Evolutionary conservation across 2,797 vertebrate genomes (phyloP), one percentile per base, ranked within the genome.

Genomic region (Acridotheres tristis): DNA sequence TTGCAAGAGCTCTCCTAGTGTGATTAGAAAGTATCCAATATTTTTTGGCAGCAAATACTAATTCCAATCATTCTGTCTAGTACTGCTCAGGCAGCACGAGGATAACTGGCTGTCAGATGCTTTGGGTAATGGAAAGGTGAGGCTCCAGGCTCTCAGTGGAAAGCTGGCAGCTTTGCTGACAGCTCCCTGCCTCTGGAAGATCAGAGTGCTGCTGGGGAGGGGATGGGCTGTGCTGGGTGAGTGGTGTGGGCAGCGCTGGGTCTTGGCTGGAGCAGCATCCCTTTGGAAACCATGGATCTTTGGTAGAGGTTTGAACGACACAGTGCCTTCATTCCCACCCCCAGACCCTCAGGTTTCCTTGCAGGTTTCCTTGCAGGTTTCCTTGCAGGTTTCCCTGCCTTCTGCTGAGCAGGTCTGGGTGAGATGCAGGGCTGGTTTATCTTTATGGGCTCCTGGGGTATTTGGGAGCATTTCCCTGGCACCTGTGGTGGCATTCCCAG

Each of bases 1-100:
- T 73, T 73, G 73, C 30, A 92, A 89, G 91, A 88, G 62, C 85
- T 89, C 72, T 90, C 65, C 72, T 91, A 38, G 53, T 11, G 69
- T 91, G 86, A 91, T 94, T 93, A 95, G 85, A 92, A 93, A 77
- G 75, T 43, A 87, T 80, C 81, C 84, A 85, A 19, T 89, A 79
- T 79, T 82, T 94, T 93, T 93, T 93, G 82, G 88, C 83, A 92
- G 77, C 74, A 93, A 89, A 96, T 74, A 79, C 77, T 87, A 76
- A 93, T 96, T 95, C 81, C 72, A 61, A 1, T 90, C 78, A 82
- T 63, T 75, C 91, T 93, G 55, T 59, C 67, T 85, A 36, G 67
- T 76, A n/a, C 55, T 65, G 81, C 71, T 93, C 73, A 66, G 90
- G 69, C 88, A 89, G 58, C 69, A 30, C 19, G 27, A 36, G 78